Conservation (phyloP, 2,888 invertebrate genomes). For the Ligdia adustata region DNA sequence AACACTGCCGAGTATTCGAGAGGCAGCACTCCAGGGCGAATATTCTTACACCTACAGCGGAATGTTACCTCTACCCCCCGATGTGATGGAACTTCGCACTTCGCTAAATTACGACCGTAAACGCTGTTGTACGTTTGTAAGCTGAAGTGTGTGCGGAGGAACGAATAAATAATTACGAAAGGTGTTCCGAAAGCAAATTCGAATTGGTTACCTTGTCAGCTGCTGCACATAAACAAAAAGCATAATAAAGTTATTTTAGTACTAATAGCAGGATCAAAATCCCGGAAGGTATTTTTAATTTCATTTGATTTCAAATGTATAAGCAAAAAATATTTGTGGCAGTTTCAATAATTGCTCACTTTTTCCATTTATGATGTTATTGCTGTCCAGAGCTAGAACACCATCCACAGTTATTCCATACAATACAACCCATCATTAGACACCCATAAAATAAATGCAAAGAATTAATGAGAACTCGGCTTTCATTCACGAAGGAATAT, state of each 20-base stretch:
- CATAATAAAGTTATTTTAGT: too few relatives aligned
- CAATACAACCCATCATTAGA: constrained; percentile 13
- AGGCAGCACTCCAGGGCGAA: constrained; percentile 48
- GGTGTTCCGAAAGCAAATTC: constrained; percentile 28
- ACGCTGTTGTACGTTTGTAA: constrained; percentile 45
- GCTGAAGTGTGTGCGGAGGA: constrained; percentile 39
- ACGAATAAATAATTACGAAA: constrained; percentile 44
- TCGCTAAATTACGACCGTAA: constrained; percentile 76
- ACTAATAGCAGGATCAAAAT: too few relatives aligned
- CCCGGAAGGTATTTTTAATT: too few relatives aligned
- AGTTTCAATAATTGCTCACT: too few relatives aligned
- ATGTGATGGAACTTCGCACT: constrained; percentile 81
- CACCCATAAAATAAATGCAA: constrained; percentile 23
- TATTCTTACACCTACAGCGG: constrained; percentile 72
- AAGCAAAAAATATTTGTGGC: too few relatives aligned
- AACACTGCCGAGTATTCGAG: constrained; percentile 73
- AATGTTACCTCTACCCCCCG: constrained; percentile 74
- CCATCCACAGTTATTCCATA: constrained; percentile 5
- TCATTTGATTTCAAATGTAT: too few relatives aligned
- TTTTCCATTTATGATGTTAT: background rate
- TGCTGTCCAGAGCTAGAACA: background rate
- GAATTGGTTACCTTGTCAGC: constrained; percentile 8
- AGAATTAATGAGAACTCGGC: constrained; percentile 22
- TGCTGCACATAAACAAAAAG: constrained; percentile 4
- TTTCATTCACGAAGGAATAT: constrained; percentile 36